Percentiles rank a stretch among this genome's conserved stretches.
phyloP scores from a whole-genome alignment of 2,888 invertebrate species.

The Pandemis corylana region DNA sequence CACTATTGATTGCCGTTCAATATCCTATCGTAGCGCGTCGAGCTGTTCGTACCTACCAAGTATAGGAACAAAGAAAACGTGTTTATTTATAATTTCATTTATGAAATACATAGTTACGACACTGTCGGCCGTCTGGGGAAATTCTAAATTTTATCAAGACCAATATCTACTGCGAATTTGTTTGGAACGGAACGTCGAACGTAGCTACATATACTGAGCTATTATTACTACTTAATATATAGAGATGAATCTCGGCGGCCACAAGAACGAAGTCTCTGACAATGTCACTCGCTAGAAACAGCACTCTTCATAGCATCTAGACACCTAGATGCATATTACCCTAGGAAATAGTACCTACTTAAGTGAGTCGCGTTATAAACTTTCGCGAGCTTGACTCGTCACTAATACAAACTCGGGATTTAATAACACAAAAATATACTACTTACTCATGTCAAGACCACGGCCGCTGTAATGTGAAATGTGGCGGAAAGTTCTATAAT shows the following conservation, averaged over 20 bases:
- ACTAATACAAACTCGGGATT: no score
- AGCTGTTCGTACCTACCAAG: not conserved
- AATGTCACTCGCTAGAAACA: no score
- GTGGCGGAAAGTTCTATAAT: no score
- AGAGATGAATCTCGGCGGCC: not conserved
- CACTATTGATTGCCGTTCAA: constrained; percentile 63
- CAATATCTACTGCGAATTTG: not conserved
- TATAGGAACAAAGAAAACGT: not conserved
- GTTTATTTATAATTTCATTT: not conserved
- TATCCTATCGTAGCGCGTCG: constrained; percentile 23
- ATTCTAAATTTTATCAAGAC: not conserved
- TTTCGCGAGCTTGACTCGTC: no score
- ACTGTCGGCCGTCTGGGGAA: not conserved
- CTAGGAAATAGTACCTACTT: no score
- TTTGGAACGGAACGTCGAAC: not conserved
- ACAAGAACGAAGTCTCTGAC: not conserved
- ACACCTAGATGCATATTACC: no score
- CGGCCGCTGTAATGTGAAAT: no score
- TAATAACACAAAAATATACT: no score
- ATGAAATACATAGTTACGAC: not conserved
- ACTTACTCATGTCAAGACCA: no score
- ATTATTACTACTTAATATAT: not conserved
- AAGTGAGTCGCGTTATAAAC: no score
- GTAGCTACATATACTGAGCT: not conserved
- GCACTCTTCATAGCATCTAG: no score